Evolutionary conservation across 1,140 invertebrate species (phyloP), one percentile per base, ranked within the genome.

Genomic region (Metaphire vulgaris): DNA sequence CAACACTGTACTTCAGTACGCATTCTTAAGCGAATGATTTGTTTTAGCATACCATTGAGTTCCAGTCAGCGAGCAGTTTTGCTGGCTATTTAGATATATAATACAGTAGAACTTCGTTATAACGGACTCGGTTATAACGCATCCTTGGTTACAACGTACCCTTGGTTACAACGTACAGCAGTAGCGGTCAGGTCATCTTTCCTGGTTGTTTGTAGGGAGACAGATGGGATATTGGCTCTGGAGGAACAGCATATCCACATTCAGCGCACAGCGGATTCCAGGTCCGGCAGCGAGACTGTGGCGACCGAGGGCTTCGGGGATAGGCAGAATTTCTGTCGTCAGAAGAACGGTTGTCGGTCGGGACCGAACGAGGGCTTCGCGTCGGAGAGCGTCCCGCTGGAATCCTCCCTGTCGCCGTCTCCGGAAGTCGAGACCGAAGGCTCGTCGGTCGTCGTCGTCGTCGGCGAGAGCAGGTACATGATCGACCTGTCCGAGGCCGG

Each of bases 1-100:
- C 30, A 56, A 74, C 26, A 32, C 21, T 15, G 72, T 74, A 26
- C 15, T 74, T 28, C 2, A 28, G 72, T 66, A 74, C 33, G 72
- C 30, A 56, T 21, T 56, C 6, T 56, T 6, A 12, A 12, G 41
- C 6, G 41, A 56, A 56, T 21, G n/a, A 56, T 56, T 56, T 56
- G 41, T 21, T 12, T 21, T 56, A 12, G 41, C 41, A 56, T 56
- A 12, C 6, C 41, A 12, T 12, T 21, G 21, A 21, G 41, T 56
- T 56, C 21, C 6, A 12, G 41, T 56, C n/a, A n/a, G n/a, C 6
- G 41, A 12, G 41, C 41, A 6, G 6, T 56, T 56, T 56, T 56
- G 21, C 6, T 6, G 6, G 41, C 41, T 56, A 21, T 12, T 56
- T 6, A 56, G 41, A 56, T 56, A 56, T 56, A 12, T 56, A 56